Evolutionary conservation across 1,140 invertebrate species (phyloP), one percentile per base, ranked within the genome.

Genomic region (Lepidurus packardi): DNA sequence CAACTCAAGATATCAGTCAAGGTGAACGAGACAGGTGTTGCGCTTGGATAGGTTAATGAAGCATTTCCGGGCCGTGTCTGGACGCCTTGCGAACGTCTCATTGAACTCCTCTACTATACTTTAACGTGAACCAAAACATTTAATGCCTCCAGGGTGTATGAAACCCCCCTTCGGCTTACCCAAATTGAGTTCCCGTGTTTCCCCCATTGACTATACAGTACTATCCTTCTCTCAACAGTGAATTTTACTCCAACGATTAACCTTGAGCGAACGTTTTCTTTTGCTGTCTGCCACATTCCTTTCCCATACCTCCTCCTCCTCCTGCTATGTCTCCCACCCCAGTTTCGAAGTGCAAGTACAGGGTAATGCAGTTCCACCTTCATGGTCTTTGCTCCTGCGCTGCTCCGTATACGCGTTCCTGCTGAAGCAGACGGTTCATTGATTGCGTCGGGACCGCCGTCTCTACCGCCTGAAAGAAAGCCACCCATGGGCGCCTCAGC

Each of bases 201-300:
- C 4, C 25, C n/a, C 43, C 43, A 43, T 21, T 45, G 41, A 43
- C 43, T 3, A 34, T 25, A 24, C 25, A 43, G 6, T 13, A 42
- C 24, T 43, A 24, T 43, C 34, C 34, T 43, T 43, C 10, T 41
- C 73, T 42, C 10, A 24, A 42, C 74, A 24, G 1, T 75, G n/a
- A 8, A n/a, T 75, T 7, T 10, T 11, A 43, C 74, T 43, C 74
- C 75, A 21, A 47, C 43, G 47, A 77, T 45, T 21, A 43, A 77
- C 47, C 75, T 77, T 43, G 43, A 42, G 75, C 75, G 75, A 45
- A 47, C 41, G 16, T 42, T 76, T 76, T 76, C 44, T 21, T 43
- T 11, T 21, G 21, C 75, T 7, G 16, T 16, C 53, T n/a, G 9
- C 53, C 53, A 7, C 13, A 13, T 13, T 7, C 9, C 53, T 65